Evolutionary conservation across 2,797 vertebrate species (phyloP).

Genomic region (Phrynocephalus vlangalii): DNA sequence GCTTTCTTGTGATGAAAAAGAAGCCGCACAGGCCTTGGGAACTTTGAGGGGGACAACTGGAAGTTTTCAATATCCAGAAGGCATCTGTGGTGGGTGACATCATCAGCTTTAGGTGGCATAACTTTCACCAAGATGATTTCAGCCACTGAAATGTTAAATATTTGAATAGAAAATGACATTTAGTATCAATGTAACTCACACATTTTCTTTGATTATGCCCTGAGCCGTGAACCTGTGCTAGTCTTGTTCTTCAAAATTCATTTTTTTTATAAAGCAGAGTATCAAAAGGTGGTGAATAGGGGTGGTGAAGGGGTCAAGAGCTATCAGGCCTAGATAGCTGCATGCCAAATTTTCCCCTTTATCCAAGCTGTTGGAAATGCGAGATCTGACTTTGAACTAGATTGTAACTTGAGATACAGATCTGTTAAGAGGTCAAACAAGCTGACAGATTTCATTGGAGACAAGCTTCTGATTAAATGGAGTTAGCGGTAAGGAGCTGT

Average conservation of each 20-base stretch:
- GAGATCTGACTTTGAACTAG: slow-evolving; percentile 40
- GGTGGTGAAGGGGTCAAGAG: slow-evolving; percentile 22
- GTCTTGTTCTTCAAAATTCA: not conserved
- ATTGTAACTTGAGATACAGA: slow-evolving; percentile 38
- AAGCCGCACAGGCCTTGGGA: no score
- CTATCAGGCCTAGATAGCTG: slow-evolving; percentile 30
- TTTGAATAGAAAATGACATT: slow-evolving; percentile 17
- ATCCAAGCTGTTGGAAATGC: slow-evolving; percentile 41
- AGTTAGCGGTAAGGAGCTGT: slow-evolving; percentile 62
- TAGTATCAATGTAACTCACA: not conserved
- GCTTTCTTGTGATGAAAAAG: no score
- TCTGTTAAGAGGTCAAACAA: slow-evolving; percentile 49
- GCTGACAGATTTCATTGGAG: slow-evolving; percentile 47
- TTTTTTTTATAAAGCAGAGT: slow-evolving; percentile 40
- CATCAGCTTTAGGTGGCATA: no score
- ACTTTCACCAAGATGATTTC: no score
- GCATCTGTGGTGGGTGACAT: no score
- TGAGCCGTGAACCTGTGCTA: slow-evolving; percentile 1
- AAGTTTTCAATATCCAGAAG: no score
- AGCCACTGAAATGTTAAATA: slow-evolving; percentile 20
- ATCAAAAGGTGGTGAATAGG: slow-evolving; percentile 13
- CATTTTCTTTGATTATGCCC: not conserved
- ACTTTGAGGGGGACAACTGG: no score
- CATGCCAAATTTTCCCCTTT: slow-evolving; percentile 24
- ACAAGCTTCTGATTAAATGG: slow-evolving; percentile 57